Evolutionary conservation across 1,140 invertebrate genomes (phyloP), one percentile per base, ranked within the genome.

Genomic region (Centruroides vittatus): DNA sequence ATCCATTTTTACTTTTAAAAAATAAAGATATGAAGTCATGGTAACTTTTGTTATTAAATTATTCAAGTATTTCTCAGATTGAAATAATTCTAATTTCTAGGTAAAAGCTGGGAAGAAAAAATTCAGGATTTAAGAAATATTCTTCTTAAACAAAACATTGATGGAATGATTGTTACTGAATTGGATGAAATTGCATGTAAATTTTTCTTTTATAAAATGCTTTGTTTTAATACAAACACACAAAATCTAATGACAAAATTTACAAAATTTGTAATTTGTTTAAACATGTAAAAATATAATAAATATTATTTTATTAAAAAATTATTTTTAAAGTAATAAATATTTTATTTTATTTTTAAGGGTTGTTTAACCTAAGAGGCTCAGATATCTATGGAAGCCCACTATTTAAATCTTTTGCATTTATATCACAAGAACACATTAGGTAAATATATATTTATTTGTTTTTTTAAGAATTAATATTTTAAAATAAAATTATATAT

Each of bases 381-480:
- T 85, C 84, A 1, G 96, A 99, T 74, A 97, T 99, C 67, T 78
- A 82, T 12, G 97, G 84, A 74, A 98, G 97, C 78, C 96, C 96
- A 0, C 88, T 98, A 0, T 98, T 98, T 73, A 98, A 96, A 71
- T 80, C 92, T 0, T 98, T 93, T 58, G 57, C 63, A 23, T 61
- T 65, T 59, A 36, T 65, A 11, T 53, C 53, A 35, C n/a, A 13
- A 47, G 53, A 50, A 9, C 12, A 59, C 5, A 56, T 56, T 10
- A 65, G 46, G 63, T 61, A 57, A 46, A 49, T 49, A 49, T 49
- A 49, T 49, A 10, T 49, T 9, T 10, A 10, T 9, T 49, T 49
- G n/a, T 49, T 49, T 10, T n/a, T 49, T 9, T n/a, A 49, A n/a
- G n/a, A 49, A 49, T 49, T 49, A 49, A 49, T 9, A n/a, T 49